Base-by-base conservation (phyloP, 2,113 vertebrate species). In the Cololabis saira region DNA sequence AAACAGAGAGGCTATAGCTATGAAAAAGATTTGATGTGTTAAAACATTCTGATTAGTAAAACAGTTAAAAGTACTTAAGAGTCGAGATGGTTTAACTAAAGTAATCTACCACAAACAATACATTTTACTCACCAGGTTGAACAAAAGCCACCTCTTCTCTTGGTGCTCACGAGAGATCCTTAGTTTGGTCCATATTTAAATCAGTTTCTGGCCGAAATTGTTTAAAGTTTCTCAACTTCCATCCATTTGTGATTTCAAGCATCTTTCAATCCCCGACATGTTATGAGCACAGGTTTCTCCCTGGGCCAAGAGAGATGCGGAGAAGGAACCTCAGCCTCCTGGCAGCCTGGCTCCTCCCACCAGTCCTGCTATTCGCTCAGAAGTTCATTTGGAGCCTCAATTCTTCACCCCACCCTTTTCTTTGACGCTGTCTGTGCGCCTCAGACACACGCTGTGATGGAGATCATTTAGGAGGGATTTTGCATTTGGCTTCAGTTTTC, bases 291-390 rank as follows among this genome's bases (percentile, higher is more conserved):
- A 58, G 71, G 42, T 82, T 59, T 81, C 73, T 76, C 67, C 71
- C 74, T 65, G 81, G 80, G 71, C 81, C 64, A 58, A 74, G 59
- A 78, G 84, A 77, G 85, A 87, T 84, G 85, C 76, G 87, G 81
- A 81, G 80, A 82, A 42, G 82, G 70, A 83, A 84, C 84, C 76
- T 81, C 82, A 62, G 55, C 68, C 76, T 64, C 78, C 71, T 55
- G 72, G 53, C 72, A 54, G 53, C 57, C 61, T 83, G 70, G 83
- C 93, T 93, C 93, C 93, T 90, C 93, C 93, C 93, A 89, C 75
- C 89, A 71, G 65, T 83, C 78, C 59, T 76, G 76, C 85, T 52
- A 90, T 93, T 91, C 89, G 89, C 77, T 64, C 54, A 87, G 71
- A 87, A 83, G 72, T 87, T 84, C 79, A 69, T 89, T 83, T 81